Base-by-base conservation (phyloP, 2,888 invertebrate genomes). In the Metacarcinus magister region DNA sequence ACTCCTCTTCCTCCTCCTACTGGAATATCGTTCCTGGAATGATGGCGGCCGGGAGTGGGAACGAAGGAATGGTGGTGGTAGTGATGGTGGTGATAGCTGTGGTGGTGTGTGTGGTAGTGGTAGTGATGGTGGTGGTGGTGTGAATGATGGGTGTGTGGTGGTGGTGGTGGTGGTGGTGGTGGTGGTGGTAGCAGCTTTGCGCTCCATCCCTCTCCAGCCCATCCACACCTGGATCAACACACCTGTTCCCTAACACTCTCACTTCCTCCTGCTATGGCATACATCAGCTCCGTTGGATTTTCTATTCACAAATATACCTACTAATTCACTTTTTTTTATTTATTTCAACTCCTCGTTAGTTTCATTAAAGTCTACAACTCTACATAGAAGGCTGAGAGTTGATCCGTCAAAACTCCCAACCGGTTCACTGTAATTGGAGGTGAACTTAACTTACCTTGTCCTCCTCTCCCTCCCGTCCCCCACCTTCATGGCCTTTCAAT, bases 11-110 rank as follows among this genome's bases (percentile, higher is more conserved):
- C 54, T 39, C 54, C 19, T 54, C 54, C 54, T 54, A 16, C 54
- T 82, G 75, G 75, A 82, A 82, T 28, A 82, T 82, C 75, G 75
- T 28, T 28, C 28, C 75, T 82, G 75, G 75, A 82, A 82, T 82
- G 75, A 28, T 82, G 75, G 75, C 28, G 75, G 75, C 10, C 10
- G 75, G 23, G 75, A 60, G 75, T 82, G 75, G 75, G 28, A 82
- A 23, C 23, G 60, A 4, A 60, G 60, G 60, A 82, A 82, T 82
- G 75, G 32, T 32, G 75, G n/a, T 28, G 28, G 28, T 82, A 28
- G 75, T 82, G 28, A 5, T 82, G 28, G 10, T 82, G 75, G 32
- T 82, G 75, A 19, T 54, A 2, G 39, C 39, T 39, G 23, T 60
- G 60, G 4, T 60, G 60, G 60, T 5, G 60, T 60, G 39, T 60